Base-by-base conservation (phyloP, 1,140 invertebrate species). In the Oncopeltus fasciatus region DNA sequence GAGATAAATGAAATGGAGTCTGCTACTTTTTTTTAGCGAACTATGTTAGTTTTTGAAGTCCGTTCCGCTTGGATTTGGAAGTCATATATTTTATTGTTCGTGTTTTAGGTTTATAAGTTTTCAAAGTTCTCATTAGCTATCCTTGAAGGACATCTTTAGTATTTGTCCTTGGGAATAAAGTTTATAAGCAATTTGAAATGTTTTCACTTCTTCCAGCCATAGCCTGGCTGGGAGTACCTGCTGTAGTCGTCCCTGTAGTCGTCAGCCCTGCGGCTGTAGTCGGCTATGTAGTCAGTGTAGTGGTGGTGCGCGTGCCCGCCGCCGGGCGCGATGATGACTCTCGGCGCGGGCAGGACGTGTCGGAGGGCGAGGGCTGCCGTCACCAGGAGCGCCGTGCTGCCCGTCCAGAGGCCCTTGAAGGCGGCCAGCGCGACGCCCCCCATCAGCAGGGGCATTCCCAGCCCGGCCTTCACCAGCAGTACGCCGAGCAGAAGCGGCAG, bases 401-500 rank as follows among this genome's bases (percentile, higher is more conserved):
- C 80, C 24, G 79, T 76, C 46, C 80, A 80, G 4, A 85, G 72
- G 47, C 81, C 81, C 67, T 84, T 85, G 65, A 84, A 76, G 1
- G 81, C 78, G 46, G 84, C 75, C 31, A 84, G 70, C 18, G 78
- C 78, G 56, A 84, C 77, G 31, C 78, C 64, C 8, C 80, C 80
- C 31, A 85, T 75, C 26, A 83, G 64, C 16, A 83, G 75, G n/a
- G 83, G 82, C 38, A 84, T 66, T 29, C 83, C 70, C 11, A 84
- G 24, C 1, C 49, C 49, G 4, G 79, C 76, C 70, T 84, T 85
- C 65, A 85, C 66, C 68, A 83, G 82, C 64, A 85, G 68, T 21
- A 77, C 74, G 21, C 21, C 26, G 60, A 85, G 68, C 2, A 85
- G 69, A 9, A 85, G 67, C 21, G 83, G 83, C 14, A 85, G 61